phyloP scores from a whole-genome alignment of 2,113 vertebrate genomes.

The Platysternon megacephalum region DNA sequence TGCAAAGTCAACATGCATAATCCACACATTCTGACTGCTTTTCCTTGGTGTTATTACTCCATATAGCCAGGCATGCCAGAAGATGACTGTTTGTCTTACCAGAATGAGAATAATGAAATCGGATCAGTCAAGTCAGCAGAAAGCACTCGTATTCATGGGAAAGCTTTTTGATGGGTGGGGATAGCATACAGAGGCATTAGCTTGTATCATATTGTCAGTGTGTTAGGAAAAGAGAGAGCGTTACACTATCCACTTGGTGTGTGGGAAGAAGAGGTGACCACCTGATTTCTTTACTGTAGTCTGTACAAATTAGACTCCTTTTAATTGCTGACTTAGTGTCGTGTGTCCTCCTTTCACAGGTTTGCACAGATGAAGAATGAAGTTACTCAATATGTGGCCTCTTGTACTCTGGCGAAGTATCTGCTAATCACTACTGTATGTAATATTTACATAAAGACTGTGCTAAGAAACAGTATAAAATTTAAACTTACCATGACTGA shows the following conservation, averaged over 20 bases:
- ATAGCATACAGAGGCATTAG: too few species aligned
- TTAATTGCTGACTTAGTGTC: not conserved
- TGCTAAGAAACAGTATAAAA: slow-evolving; percentile 64
- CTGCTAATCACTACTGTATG: slow-evolving; percentile 91
- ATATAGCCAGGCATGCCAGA: not conserved
- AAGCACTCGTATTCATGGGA: rapidly evolving
- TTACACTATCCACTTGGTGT: too few species aligned
- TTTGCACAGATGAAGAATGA: slow-evolving; percentile 99
- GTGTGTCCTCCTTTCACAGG: slow-evolving; percentile 76
- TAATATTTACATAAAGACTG: slow-evolving; percentile 84
- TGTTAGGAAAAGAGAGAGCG: not conserved
- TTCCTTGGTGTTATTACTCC: not conserved
- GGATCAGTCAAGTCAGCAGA: rapidly evolving
- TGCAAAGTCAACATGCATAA: not conserved
- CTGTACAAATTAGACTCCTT: not conserved
- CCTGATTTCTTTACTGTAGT: not conserved
- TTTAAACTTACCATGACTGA: slow-evolving; percentile 61
- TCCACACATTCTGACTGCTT: not conserved
- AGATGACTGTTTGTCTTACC: not conserved
- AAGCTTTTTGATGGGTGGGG: rapidly evolving
- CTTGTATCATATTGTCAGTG: rapidly evolving
- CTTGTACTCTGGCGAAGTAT: slow-evolving; percentile 64
- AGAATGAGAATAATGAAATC: not conserved
- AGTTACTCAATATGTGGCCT: slow-evolving; percentile 33
- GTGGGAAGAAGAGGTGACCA: not conserved